Conservation (phyloP, 2,888 invertebrate genomes). For the Ophion costatus region DNA sequence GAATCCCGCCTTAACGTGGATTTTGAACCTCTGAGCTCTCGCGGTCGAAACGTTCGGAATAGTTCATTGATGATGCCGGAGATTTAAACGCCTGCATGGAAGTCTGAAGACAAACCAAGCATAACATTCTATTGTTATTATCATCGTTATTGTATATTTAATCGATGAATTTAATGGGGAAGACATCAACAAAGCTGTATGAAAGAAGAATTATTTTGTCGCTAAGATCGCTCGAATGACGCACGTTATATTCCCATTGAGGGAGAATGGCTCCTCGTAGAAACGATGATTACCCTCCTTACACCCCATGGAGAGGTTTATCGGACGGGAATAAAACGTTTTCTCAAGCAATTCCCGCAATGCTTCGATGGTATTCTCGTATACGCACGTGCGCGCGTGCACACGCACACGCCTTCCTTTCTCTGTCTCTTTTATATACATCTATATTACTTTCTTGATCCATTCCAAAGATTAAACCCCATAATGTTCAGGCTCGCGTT, state of each 20-base stretch:
- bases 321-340: conserved; percentile 46
- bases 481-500: conserved; percentile 23
- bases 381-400: no score
- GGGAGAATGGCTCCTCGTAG: not conserved
- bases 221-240: not conserved
- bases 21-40: no score
- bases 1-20: no score
- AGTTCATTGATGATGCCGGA: no score
- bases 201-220: not conserved
- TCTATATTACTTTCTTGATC: conserved; percentile 21
- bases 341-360: conserved; percentile 13
- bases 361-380: no score
- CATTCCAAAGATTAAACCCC: conserved; percentile 46
- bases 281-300: conserved; percentile 29
- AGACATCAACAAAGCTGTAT: not conserved
- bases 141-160: not conserved
- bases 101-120: no score
- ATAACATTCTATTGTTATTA: not conserved
- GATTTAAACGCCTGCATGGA: no score
- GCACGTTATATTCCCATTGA: no score
- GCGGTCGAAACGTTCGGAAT: no score
- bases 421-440: no score
- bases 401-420: no score
- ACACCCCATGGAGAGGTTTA: conserved; percentile 21
- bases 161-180: not conserved